Conservation (phyloP, 2,113 vertebrate species). For the Melospiza georgiana region DNA sequence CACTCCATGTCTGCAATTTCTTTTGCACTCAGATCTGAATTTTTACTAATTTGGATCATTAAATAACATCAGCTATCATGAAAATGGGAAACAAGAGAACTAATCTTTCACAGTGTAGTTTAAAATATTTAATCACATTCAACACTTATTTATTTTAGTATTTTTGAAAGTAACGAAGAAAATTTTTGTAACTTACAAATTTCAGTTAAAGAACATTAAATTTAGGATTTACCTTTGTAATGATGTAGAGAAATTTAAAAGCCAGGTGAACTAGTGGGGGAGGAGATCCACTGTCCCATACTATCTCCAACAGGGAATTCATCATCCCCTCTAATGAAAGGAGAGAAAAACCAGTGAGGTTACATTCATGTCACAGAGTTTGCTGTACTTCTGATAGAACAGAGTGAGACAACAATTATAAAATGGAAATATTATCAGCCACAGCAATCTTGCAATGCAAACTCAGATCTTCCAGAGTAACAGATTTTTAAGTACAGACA, state of each 20-base stretch:
- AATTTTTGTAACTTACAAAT: background rate
- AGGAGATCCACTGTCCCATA: slow-evolving; percentile 79
- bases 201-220: background rate
- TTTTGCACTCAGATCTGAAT: background rate
- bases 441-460: background rate
- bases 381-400: background rate
- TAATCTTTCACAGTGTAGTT: background rate
- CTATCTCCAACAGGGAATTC: slow-evolving; percentile 80
- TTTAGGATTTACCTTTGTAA: slow-evolving; percentile 83
- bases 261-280: slow-evolving; percentile 81
- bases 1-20: background rate
- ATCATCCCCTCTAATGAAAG: slow-evolving; percentile 88
- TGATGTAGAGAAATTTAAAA: slow-evolving; percentile 93
- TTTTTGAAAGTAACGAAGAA: background rate
- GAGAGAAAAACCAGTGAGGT: background rate
- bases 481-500: background rate
- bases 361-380: background rate
- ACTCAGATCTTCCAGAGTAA: background rate
- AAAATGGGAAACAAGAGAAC: background rate
- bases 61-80: background rate
- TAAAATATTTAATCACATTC: background rate
- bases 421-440: background rate
- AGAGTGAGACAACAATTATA: background rate
- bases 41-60: background rate
- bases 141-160: background rate